These are phyloP conservation scores for Conus betulinus DNA, from an alignment of 1,140 invertebrate genomes.

Conservation along the genomic window DNA sequence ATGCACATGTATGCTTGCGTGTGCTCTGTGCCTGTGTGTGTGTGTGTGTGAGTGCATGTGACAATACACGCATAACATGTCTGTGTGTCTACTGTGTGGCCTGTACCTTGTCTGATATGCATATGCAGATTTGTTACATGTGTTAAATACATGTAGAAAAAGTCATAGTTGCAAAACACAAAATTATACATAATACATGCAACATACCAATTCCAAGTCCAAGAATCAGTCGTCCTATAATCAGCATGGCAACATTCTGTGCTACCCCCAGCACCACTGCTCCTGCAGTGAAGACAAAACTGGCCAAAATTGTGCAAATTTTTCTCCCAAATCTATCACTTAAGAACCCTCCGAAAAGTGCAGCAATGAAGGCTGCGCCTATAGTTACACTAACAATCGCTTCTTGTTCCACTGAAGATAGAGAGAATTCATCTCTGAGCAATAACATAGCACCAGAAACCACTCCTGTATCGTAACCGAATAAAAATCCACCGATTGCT, in stretches of 20 bases:
- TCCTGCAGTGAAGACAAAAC: conserved; percentile 79
- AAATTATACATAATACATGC: no score
- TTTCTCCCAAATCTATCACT: conserved; percentile 79
- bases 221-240: conserved; percentile 78
- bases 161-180: no score
- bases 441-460: conserved; percentile 81
- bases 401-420: conserved; percentile 76
- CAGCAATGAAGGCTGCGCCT: conserved; percentile 55
- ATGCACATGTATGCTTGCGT: not conserved
- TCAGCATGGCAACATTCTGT: conserved; percentile 74
- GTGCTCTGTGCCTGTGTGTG: not conserved
- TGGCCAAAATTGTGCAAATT: conserved; percentile 78
- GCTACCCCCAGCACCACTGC: conserved; percentile 78
- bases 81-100: not conserved
- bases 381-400: conserved; percentile 77
- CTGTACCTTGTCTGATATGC: not conserved
- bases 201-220: conserved; percentile 80
- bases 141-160: not conserved
- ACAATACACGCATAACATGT: not conserved
- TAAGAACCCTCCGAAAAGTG: conserved; percentile 73
- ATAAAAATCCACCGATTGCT: conserved; percentile 81
- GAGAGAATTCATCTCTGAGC: conserved; percentile 73
- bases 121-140: not conserved
- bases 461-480: conserved; percentile 82
- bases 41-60: not conserved